Evolutionary conservation across 2,888 invertebrate species (phyloP), one percentile per base, ranked within the genome.

Genomic region (Yponomeuta plumbellus): DNA sequence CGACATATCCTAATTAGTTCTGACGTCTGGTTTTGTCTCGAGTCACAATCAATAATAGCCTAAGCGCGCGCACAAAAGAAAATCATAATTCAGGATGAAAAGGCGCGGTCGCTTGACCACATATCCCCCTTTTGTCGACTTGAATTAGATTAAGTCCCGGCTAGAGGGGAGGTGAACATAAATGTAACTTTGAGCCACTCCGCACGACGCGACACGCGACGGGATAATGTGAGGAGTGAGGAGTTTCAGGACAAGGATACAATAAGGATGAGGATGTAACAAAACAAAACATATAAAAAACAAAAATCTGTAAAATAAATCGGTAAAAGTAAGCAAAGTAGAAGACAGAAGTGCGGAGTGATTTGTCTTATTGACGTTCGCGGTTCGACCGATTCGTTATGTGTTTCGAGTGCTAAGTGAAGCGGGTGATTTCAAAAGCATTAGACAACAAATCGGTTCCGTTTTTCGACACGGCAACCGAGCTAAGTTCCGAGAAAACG

Each of bases 401-500:
- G 44, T 52, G 44, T 52, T 52, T 17, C 17, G 44, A 17, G 44
- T 52, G 44, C 44, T 52, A 52, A 52, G 20, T 20, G 63, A 63
- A 26, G 57, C 64, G 44, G 44, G 11, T 20, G 44, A 56, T 64
- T 57, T 26, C 26, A 57, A 65, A 65, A 66, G 62, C 66, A 66
- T 66, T 62, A 66, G 66, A 62, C 61, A 52, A 44, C 58, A 59
- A 21, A 59, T 59, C 21, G 65, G 44, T 21, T 80, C 81, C 78
- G 80, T 81, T 85, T 83, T 85, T 85, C 84, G 85, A 77, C 75
- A 78, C 77, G 71, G 44, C 44, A 52, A 17, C 44, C 44, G 44
- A 13, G 77, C 76, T 79, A 84, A 83, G 81, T 77, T 79, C 76
- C 79, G 75, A 81, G 80, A 80, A 78, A 76, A 77, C 78, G 79